Base-by-base conservation (phyloP, 2,113 vertebrate genomes). In the Dipodomys merriami region DNA sequence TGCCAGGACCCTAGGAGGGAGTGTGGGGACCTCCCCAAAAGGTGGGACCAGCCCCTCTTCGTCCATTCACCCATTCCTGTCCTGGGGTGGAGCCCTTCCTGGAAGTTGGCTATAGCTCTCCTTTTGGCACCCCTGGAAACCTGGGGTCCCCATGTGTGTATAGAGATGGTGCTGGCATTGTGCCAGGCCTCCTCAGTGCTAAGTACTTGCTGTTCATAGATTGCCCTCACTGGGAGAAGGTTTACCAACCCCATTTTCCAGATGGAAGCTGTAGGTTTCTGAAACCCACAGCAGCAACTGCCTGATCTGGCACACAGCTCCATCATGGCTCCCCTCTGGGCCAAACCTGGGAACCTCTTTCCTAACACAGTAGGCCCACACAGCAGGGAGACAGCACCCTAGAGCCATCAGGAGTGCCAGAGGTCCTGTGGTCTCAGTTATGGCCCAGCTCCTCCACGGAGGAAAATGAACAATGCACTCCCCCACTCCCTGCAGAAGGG, bases 61-160 rank as follows among this genome's bases (percentile, higher is more conserved):
- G 0, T 64, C 62, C 22, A 23, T 35, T 44, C 53, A 57, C 15
- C 53, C 4, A 1, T 7, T 69, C 33, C n/a, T 10, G 44, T 10
- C 49, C 16, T 4, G 44, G 60, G 67, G 53, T 27, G 1, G 5
- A 39, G 60, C 16, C 20, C 60, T 62, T 62, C 60, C 60, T 62
- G 20, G 20, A 16, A 62, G 60, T 62, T 62, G 19, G 16, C 15
- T 62, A 22, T 22, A 62, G 62, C 23, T 20, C 62, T 64, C 85
- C 22, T 67, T 0, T 0, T 1, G 2, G 44, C 2, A 10, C 33
- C 76, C 53, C 67, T 20, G 12, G 16, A 27, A 3, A 7, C 65
- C 16, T 73, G n/a, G 39, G 0, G 7, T 25, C 23, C 4, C 49
- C 2, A 6, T 13, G 60, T 6, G 2, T 19, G 4, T 62, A 16